Evolutionary conservation across 2,113 vertebrate species (phyloP), one percentile per base, ranked within the genome.

Genomic region (Sturnira hondurensis): DNA sequence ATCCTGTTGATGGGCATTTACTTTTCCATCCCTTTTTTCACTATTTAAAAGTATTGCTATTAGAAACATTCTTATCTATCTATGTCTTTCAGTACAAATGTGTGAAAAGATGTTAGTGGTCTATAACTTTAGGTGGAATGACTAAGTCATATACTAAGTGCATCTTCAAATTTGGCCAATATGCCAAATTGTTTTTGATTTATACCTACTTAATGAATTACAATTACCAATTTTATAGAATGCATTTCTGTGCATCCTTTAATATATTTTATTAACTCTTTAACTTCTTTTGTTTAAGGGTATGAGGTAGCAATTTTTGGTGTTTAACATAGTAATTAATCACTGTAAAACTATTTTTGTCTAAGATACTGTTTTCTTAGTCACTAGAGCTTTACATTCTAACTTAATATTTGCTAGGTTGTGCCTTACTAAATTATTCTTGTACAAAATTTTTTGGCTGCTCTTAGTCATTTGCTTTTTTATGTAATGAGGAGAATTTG

Each of bases 131-230:
- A 83, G 3, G 0, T 22, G 12, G 5, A 77, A 71, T 86, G 50
- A 52, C 4, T 28, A 0, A 24, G 7, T n/a, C 20, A 73, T 33
- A 24, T 47, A 4, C 2, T 58, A 7, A 65, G 2, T 16, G 5
- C 15, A 70, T 82, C 36, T 68, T 84, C 7, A 61, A 47, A 83
- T 52, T 87, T 95, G 13, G 20, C 82, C 28, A 65, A 86, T 86
- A 73, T 50, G 2, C 11, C 61, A 70, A 20, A 47, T 52, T 45
- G 4, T 7, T 73, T 84, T 28, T 4, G 50, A 24, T 33, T 85
- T 47, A 86, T 54, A 83, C 16, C 19, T n/a, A 41, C n/a, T 63
- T 89, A 56, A 38, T 56, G 2, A 70, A 82, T 71, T 86, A 41
- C 12, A 86, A 77, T 85, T 43, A 31, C 65, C 41, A 68, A 8